Conservation (phyloP, 23 tunicate genomes). For the Ciona savignyi region DNA sequence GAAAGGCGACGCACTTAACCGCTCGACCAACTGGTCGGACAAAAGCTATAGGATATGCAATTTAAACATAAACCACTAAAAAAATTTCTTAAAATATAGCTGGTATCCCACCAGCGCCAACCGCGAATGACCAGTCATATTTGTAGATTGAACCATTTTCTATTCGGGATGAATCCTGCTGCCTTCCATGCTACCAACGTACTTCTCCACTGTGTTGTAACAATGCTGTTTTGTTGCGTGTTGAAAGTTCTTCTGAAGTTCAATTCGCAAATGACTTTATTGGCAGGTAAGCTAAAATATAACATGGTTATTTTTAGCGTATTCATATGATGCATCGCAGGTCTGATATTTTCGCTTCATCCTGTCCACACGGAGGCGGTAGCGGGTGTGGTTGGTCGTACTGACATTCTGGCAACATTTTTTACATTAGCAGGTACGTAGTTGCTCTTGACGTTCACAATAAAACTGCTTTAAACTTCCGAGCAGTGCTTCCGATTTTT, state of each 20-base stretch:
- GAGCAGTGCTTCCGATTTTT: no score
- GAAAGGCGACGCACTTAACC: no score
- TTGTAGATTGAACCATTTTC: constrained; percentile 34
- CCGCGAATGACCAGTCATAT: no score
- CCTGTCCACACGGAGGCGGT: constrained; percentile 97
- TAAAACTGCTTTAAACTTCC: no score
- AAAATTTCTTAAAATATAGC: no score
- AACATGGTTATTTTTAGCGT: background rate
- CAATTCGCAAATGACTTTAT: constrained; percentile 2
- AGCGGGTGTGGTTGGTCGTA: constrained; percentile 90
- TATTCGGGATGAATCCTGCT: constrained; percentile 42
- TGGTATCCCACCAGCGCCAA: no score
- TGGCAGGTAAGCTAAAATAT: constrained; percentile 12
- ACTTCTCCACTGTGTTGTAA: constrained; percentile 58
- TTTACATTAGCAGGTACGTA: constrained; percentile 60
- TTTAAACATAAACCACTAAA: no score
- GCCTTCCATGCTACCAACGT: constrained; percentile 74
- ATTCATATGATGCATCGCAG: constrained; percentile 10
- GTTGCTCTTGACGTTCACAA: no score
- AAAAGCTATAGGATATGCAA: no score
- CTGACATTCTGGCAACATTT: constrained; percentile 68
- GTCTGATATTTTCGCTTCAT: constrained; percentile 72
- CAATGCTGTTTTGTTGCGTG: constrained; percentile 53
- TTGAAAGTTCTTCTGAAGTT: constrained; percentile 6
- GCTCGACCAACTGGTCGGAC: no score